Base-by-base conservation (phyloP, 30 jellyfish, hydroid and myxozoan genomes). In the Hydra vulgaris region DNA sequence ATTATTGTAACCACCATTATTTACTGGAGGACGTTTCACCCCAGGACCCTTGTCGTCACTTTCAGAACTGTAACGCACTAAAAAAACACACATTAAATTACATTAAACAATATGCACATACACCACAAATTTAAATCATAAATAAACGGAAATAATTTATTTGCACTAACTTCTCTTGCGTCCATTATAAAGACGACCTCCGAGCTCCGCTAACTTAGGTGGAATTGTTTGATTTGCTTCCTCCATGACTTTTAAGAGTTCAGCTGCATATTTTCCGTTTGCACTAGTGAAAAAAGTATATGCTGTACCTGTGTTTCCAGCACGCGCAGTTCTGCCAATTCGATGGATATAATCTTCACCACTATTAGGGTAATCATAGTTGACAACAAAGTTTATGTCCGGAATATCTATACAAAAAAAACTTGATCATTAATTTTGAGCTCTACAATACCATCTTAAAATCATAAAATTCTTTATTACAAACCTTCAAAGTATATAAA, bases 311-410 rank as follows among this genome's bases (percentile, higher is more conserved):
- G 86, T 84, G 68, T 79, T 74, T 18, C 85, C 87, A 18, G 99
- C 99, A 18, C 99, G 94, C 0, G 96, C 99, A 15, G 99, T 93
- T 24, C 99, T 84, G 17, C 99, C 99, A 25, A 93, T 93, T 18
- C 99, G 94, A 82, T 93, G 99, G 20, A 93, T 95, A 71, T 93
- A 93, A 71, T 93, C 99, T 74, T 93, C 99, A 0, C 95, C 71
- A 24, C 84, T 72, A 69, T 84, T 93, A 27, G 99, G 99, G 81
- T 82, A 93, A 84, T 93, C 96, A 76, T 53, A 84, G 85, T 93
- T 93, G 80, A 93, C 85, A 25, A 93, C 99, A 77, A 93, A 93
- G 79, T 84, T 93, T 77, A 93, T 84, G 81, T 93, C 99, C 19
- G 96, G 96, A 74, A 93, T 93, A 71, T 93, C 99, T 93, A 74